Base-by-base conservation (phyloP, 2,888 invertebrate genomes). In the Phalera bucephala region DNA sequence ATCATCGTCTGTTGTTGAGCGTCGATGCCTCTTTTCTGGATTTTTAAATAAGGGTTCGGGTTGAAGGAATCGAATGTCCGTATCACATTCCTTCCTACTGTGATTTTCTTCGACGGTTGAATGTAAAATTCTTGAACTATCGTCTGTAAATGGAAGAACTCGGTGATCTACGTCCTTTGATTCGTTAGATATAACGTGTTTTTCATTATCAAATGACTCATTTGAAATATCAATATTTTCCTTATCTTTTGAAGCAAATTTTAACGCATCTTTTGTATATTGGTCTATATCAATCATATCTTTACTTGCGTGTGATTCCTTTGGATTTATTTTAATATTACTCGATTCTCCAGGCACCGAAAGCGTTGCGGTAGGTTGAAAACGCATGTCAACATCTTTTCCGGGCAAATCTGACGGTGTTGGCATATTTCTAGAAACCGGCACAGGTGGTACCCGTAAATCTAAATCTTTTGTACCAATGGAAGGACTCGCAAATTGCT, bases 1-100 rank as follows among this genome's bases (percentile, higher is more conserved):
- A 42, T 92, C 92, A 34, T 91, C 91, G 52, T 91, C 91, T 35
- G 91, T 92, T 31, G 90, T 90, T 15, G 88, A 89, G 1, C 85
- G 83, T 28, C 90, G 82, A 57, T 83, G 76, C 49, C 81, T 68
- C 60, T 87, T 88, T 51, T 84, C 85, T 21, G 83, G 70, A 65
- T 79, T 86, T 72, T 85, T 87, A 45, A 81, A 87, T 44, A 87
- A 64, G n/a, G 80, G 80, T 43, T 83, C 86, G n/a, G 89, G 85
- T 55, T 83, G 83, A 23, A 87, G 65, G 60, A 90, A 84, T 40
- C 89, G 66, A 39, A 87, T 87, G 57, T 89, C 88, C n/a, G 87
- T 87, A 56, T 90, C 90, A 45, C 71, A 70, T 48, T 84, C 84
- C 47, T 73, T 75, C 40, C 64, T 68, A 27, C 52, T 42, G 27